Evolutionary conservation across 2,888 invertebrate genomes (phyloP), one percentile per base, ranked within the genome.

Genomic region (Teleiodes luculella): DNA sequence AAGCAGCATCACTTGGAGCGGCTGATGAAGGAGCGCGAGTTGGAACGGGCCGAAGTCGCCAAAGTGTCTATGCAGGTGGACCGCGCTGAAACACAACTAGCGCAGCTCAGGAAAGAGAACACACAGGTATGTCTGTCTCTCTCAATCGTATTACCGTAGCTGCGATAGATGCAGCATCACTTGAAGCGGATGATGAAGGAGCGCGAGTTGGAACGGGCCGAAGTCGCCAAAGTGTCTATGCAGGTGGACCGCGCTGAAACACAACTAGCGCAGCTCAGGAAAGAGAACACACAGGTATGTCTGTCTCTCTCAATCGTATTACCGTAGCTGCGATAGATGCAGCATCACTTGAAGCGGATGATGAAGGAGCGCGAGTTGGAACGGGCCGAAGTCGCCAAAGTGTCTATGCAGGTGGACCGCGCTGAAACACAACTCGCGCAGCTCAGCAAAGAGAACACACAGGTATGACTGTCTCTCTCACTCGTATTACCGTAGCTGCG

Each of bases 1-100:
- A 98, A 98, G 78, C 97, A 98, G 73, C 95, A 95, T 63, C 98
- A 98, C 75, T 94, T 99, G 71, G 97, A 98, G 74, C 95, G 96
- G 70, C 90, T 99, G 66, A 92, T 98, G 80, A 94, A 95, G 59
- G 98, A 99, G 78, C 88, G 97, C 51, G 98, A 98, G 72, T 77
- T 98, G 67, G 98, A 98, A 77, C 91, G 97, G 66, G 93, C 95
- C 30, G 97, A 98, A 80, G 92, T 97, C 24, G 97, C 96, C 11
- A 94, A 95, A 79, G 94, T 95, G 57, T 94, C 95, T 2, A 91
- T 92, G 62, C 95, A 95, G 74, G 94, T 93, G 24, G 97, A 97
- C 69, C 93, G 95, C 66, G 94, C 95, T 0, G 94, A 95, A 72
- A 92, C 90, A 58, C 91, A 92, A 58, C 86, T 93, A 2, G 79